These are phyloP conservation scores for Melanotaenia maccullochi DNA, from an alignment of 2,797 vertebrate species.

Conservation along the genomic window DNA sequence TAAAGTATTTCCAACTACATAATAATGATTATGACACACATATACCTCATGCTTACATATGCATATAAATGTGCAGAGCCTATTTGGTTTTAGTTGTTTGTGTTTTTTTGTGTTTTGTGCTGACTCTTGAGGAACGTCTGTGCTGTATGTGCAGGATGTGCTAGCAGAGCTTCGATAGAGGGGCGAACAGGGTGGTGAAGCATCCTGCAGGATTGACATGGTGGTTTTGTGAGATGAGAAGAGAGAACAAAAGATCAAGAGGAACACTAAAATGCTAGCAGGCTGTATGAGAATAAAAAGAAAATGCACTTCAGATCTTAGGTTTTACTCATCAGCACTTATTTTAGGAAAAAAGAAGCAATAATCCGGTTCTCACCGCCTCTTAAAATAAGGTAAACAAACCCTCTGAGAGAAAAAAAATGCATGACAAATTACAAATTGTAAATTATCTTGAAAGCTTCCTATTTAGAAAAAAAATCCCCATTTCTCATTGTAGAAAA, in stretches of 20 bases:
- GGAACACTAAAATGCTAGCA: slow-evolving; percentile 5
- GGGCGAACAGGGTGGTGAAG: not conserved
- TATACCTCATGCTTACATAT: not conserved
- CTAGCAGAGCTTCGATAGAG: too few relatives aligned
- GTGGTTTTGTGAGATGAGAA: not conserved
- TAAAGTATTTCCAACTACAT: slow-evolving; percentile 13
- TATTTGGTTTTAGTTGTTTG: not conserved
- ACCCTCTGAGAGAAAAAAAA: not conserved
- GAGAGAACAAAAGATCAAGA: slow-evolving; percentile 2
- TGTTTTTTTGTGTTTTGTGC: not conserved
- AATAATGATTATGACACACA: slow-evolving; percentile 9
- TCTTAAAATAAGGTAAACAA: not conserved
- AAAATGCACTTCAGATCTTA: not conserved
- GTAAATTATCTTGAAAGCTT: too few relatives aligned
- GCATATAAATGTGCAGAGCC: not conserved
- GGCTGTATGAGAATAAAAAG: not conserved
- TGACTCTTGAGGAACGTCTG: not conserved
- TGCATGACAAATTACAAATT: not conserved
- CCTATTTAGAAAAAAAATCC: too few relatives aligned
- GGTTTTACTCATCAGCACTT: too few relatives aligned
- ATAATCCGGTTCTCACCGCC: too few relatives aligned
- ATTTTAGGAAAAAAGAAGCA: not conserved
- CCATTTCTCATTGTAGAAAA: too few relatives aligned
- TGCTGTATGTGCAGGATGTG: not conserved
- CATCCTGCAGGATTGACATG: not conserved